These are phyloP conservation scores for Globodera rostochiensis DNA, from an alignment of 1,140 invertebrate species.

Conservation along the genomic window DNA sequence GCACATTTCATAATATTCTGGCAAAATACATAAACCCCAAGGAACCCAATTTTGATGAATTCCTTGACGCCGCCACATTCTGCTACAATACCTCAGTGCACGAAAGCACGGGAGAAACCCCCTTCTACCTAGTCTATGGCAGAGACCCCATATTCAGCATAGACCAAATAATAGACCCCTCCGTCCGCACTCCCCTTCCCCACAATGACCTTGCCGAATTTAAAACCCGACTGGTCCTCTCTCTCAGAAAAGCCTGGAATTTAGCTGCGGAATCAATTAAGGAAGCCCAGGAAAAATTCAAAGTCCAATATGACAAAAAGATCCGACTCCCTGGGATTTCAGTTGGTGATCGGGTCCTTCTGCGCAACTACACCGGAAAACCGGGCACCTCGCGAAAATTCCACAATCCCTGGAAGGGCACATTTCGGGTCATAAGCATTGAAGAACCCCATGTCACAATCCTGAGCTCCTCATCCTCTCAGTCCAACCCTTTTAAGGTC, in stretches of 20 bases:
- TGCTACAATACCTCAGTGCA: conserved; percentile 25
- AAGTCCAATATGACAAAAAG: conserved; percentile 27
- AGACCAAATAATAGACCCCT: conserved; percentile 7
- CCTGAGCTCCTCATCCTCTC: conserved; percentile 1
- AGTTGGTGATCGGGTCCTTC: conserved; percentile 15
- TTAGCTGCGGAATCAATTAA: conserved; percentile 14
- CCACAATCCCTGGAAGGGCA: background rate
- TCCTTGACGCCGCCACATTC: conserved; percentile 16
- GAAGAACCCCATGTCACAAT: conserved; percentile 19
- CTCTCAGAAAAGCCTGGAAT: conserved; percentile 23
- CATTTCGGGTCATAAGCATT: conserved; percentile 2
- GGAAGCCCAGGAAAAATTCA: background rate
- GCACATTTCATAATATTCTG: conserved; percentile 15
- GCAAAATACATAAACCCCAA: conserved; percentile 20
- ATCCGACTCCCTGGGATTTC: background rate
- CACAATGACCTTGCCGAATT: conserved; percentile 24
- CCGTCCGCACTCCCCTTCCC: background rate
- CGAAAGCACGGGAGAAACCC: conserved; percentile 16
- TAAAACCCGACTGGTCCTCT: conserved; percentile 14
- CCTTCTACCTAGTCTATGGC: conserved; percentile 25
- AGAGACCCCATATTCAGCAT: conserved; percentile 23
- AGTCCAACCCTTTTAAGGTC: conserved; percentile 5
- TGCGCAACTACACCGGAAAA: conserved; percentile 6
- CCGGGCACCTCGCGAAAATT: conserved; percentile 22
- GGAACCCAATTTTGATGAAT: conserved; percentile 15